Evolutionary conservation across 2,797 vertebrate species (phyloP).

Genomic region (Valencia hispanica): DNA sequence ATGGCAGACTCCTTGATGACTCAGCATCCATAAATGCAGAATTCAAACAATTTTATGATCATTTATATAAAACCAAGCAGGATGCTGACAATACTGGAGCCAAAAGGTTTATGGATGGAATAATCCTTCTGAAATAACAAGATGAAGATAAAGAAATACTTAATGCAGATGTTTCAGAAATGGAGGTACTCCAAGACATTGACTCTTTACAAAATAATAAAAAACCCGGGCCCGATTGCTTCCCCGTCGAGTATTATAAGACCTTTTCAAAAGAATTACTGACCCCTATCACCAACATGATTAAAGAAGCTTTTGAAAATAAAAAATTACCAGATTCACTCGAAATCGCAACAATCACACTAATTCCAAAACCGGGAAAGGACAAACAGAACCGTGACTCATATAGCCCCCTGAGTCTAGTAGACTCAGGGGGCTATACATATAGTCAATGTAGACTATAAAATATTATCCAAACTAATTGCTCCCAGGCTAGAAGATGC

Average conservation of each 20-base stretch:
- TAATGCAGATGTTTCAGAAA: background rate
- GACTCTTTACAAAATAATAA: background rate
- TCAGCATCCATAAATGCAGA: too few relatives aligned
- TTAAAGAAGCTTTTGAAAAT: background rate
- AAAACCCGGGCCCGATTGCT: background rate
- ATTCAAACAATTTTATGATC: background rate
- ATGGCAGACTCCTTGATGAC: too few relatives aligned
- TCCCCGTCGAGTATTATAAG: background rate
- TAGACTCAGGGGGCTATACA: too few relatives aligned
- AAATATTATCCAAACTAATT: background rate
- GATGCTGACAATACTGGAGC: background rate
- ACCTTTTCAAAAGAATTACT: background rate
- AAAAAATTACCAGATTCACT: background rate
- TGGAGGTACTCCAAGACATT: background rate
- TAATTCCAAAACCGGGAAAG: background rate
- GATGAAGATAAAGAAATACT: background rate
- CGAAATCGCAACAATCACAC: background rate
- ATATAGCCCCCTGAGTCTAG: background rate
- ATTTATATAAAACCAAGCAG: background rate
- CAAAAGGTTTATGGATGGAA: background rate
- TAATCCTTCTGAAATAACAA: background rate
- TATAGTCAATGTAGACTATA: background rate
- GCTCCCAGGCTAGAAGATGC: background rate
- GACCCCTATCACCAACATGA: background rate
- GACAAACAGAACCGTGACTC: constrained; percentile 1